phyloP scores from a whole-genome alignment of 2,888 invertebrate species.

The Maniola hyperantus region DNA sequence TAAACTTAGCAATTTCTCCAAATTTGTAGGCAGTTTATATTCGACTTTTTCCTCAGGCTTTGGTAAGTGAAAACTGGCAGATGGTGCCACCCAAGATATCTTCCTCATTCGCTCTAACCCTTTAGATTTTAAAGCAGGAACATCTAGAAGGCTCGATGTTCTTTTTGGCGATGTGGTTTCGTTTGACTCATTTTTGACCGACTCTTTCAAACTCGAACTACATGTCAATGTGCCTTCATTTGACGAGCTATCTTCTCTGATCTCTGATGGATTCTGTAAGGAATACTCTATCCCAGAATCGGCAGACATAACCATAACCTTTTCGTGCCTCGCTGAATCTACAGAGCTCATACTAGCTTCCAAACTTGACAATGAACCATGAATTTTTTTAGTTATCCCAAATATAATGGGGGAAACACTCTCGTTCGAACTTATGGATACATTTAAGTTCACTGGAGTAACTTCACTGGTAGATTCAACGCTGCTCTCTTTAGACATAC shows the following conservation, averaged over 20 bases:
- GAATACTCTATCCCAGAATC: constrained; percentile 79
- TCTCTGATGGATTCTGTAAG: constrained; percentile 66
- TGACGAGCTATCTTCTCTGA: constrained; percentile 70
- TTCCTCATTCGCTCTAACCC: constrained; percentile 78
- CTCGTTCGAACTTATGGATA: constrained; percentile 75
- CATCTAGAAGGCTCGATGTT: constrained; percentile 70
- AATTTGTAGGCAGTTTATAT: constrained; percentile 78
- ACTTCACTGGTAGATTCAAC: constrained; percentile 72
- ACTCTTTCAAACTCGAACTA: constrained; percentile 70
- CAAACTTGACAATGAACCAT: constrained; percentile 74
- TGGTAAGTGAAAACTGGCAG: constrained; percentile 68
- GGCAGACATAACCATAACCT: constrained; percentile 72
- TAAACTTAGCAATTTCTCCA: constrained; percentile 85
- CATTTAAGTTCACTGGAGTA: constrained; percentile 70
- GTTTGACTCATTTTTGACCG: constrained; percentile 56
- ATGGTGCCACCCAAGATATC: constrained; percentile 84
- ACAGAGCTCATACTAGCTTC: constrained; percentile 78
- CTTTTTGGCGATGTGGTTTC: constrained; percentile 70
- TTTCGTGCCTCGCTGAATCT: constrained; percentile 71
- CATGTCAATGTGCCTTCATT: constrained; percentile 79
- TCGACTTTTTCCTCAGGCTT: constrained; percentile 66
- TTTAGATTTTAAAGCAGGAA: constrained; percentile 71
- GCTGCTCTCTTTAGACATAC: constrained; percentile 70
- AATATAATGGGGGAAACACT: constrained; percentile 76
- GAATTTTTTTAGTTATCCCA: constrained; percentile 68